These are phyloP conservation scores for Scomber japonicus DNA, from an alignment of 2,113 vertebrate species.

Conservation along the genomic window DNA sequence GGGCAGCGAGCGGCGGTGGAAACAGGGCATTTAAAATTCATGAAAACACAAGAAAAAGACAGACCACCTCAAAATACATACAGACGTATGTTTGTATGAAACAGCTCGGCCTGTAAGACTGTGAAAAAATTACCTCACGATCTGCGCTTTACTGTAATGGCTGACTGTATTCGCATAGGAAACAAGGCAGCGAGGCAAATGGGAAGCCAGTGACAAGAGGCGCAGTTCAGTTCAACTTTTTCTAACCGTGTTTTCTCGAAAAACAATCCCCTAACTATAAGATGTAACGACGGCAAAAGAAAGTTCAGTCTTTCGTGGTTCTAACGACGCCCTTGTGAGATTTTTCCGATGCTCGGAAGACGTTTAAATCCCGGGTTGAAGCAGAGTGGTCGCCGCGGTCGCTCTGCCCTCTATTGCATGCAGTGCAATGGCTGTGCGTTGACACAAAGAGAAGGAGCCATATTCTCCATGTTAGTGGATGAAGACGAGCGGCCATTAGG, in stretches of 20 bases:
- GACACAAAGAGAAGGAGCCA: constrained; percentile 96
- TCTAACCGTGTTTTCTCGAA: constrained; percentile 81
- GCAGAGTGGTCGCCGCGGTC: constrained; percentile 76
- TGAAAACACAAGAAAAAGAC: constrained; percentile 75
- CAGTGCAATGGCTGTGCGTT: constrained; percentile 90
- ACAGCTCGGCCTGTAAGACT: constrained; percentile 34
- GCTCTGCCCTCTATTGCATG: constrained; percentile 86
- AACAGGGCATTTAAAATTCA: constrained; percentile 17
- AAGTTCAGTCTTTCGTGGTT: constrained; percentile 73
- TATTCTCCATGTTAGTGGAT: constrained; percentile 92
- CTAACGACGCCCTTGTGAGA: constrained; percentile 52
- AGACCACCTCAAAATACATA: constrained; percentile 6
- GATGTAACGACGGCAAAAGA: constrained; percentile 77
- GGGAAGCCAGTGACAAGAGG: constrained; percentile 80
- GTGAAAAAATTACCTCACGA: constrained; percentile 70
- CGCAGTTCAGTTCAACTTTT: constrained; percentile 93
- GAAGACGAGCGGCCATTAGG: constrained; percentile 96
- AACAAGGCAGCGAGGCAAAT: constrained; percentile 85
- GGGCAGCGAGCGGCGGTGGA: constrained; percentile 50
- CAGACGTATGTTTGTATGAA: constrained; percentile 18
- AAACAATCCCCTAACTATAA: constrained; percentile 58
- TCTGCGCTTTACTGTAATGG: constrained; percentile 91
- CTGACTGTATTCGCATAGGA: constrained; percentile 92
- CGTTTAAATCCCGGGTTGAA: constrained; percentile 70
- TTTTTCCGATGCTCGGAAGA: constrained; percentile 71